phyloP scores from a whole-genome alignment of 2,888 invertebrate genomes.

The Seira ritae region DNA sequence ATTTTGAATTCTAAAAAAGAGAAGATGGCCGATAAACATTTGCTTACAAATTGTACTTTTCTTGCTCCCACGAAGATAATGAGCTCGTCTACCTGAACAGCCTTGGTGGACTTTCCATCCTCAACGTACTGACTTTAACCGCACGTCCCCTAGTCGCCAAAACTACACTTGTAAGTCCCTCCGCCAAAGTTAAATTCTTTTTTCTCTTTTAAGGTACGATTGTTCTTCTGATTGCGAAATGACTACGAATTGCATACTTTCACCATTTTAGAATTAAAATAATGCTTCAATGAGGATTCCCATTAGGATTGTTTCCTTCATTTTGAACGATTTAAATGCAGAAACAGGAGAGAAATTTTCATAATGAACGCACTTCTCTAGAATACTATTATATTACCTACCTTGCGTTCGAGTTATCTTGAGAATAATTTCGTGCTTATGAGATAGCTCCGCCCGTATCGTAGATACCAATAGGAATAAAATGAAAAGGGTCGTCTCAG shows the following conservation, averaged over 20 bases:
- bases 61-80: constrained; percentile 78
- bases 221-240: neutral
- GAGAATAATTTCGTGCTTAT: too few species aligned
- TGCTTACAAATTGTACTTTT: constrained; percentile 24
- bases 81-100: constrained; percentile 87
- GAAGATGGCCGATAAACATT: neutral
- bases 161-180: constrained; percentile 86
- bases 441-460: too few species aligned
- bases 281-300: neutral
- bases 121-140: constrained; percentile 86
- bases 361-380: too few species aligned
- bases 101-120: constrained; percentile 86
- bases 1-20: too few species aligned
- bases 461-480: too few species aligned
- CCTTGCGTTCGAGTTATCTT: too few species aligned
- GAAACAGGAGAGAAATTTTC: neutral
- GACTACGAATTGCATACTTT: neutral
- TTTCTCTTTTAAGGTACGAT: too few species aligned
- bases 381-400: too few species aligned
- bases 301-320: neutral
- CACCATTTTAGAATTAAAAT: neutral
- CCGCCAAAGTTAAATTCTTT: too few species aligned
- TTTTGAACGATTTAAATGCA: neutral
- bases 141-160: constrained; percentile 86
- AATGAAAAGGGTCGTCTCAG: too few species aligned